phyloP scores from a whole-genome alignment of 2,888 invertebrate genomes.

The Reticulitermes lucifugus region DNA sequence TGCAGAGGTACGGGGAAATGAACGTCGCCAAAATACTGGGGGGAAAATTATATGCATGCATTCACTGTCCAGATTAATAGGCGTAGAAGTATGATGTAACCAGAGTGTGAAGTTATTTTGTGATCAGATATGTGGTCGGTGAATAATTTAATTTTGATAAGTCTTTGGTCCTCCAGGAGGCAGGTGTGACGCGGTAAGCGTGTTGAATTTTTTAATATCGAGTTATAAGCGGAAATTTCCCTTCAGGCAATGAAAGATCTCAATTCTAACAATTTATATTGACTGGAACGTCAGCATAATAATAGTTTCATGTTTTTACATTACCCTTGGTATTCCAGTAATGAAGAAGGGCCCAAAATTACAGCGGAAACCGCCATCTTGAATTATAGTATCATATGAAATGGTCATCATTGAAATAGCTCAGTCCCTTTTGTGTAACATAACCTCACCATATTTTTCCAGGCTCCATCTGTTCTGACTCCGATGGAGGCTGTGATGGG shows the following conservation, averaged over 20 bases:
- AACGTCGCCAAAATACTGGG: background rate
- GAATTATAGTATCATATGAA: slow-evolving; percentile 46
- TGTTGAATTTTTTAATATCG: slow-evolving; percentile 35
- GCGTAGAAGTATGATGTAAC: background rate
- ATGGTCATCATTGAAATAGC: slow-evolving; percentile 15
- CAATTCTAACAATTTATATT: background rate
- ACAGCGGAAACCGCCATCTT: slow-evolving; percentile 49
- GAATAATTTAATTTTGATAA: slow-evolving; percentile 11
- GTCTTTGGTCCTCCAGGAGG: slow-evolving; percentile 33
- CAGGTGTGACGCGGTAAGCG: slow-evolving; percentile 51
- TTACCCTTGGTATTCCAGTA: background rate
- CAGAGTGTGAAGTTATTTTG: background rate
- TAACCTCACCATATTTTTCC: slow-evolving; percentile 39
- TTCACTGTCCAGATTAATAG: background rate
- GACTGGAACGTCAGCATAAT: background rate
- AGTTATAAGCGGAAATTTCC: background rate
- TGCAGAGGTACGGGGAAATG: slow-evolving; percentile 24
- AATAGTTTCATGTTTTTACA: background rate
- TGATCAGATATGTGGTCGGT: background rate
- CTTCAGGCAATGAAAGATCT: background rate
- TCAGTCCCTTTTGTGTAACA: slow-evolving; percentile 26
- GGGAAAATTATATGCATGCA: background rate
- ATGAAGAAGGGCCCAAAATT: slow-evolving; percentile 17
- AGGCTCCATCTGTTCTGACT: slow-evolving; percentile 26
- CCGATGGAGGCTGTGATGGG: slow-evolving; percentile 54